phyloP scores from a whole-genome alignment of 2,113 vertebrate genomes.

The Athene noctua region DNA sequence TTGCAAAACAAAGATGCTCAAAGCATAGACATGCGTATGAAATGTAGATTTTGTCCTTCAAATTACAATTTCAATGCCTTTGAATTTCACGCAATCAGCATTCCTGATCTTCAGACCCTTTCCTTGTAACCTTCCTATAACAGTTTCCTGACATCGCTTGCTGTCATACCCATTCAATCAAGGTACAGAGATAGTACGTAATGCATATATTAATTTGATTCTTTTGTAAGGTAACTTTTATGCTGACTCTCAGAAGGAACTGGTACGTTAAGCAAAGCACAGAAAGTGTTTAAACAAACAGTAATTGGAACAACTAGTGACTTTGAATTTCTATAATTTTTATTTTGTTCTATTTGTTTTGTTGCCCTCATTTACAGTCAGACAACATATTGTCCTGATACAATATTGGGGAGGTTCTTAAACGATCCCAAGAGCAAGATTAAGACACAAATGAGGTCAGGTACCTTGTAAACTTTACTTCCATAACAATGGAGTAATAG shows the following conservation, averaged over 20 bases:
- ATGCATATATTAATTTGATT: conserved; percentile 1
- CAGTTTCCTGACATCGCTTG: background rate
- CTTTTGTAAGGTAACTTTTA: background rate
- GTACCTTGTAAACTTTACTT: too few relatives aligned
- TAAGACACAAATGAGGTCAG: too few relatives aligned
- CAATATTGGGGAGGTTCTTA: too few relatives aligned
- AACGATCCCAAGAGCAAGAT: too few relatives aligned
- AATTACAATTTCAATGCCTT: conserved; percentile 1
- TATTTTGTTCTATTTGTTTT: background rate
- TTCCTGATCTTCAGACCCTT: background rate
- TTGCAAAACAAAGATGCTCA: background rate
- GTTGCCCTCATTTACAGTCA: background rate
- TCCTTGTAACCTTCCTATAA: background rate
- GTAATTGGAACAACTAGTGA: background rate
- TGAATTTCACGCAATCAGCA: background rate
- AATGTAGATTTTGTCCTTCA: conserved; percentile 5
- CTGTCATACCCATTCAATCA: background rate
- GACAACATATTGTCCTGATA: background rate
- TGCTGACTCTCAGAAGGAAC: background rate
- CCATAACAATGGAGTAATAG: too few relatives aligned
- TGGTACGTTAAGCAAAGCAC: background rate
- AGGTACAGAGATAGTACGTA: background rate
- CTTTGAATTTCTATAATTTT: background rate
- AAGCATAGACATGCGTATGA: background rate
- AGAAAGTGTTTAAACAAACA: background rate